Conservation (phyloP, 2,113 vertebrate species). For the Gallinago undulata region DNA sequence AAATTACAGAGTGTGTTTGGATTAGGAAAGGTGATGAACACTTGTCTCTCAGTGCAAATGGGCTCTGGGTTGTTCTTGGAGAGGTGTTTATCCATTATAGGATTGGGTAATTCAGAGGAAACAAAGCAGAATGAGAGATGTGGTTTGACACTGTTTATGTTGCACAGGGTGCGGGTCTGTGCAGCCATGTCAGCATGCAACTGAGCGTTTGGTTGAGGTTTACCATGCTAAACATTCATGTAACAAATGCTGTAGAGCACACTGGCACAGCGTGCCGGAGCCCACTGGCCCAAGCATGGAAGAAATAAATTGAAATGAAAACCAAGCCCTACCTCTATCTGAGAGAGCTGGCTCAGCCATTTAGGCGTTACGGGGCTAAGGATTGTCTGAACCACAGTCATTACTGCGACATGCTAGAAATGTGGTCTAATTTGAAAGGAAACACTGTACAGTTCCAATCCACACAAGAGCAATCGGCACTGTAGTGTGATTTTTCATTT, state of each 20-base stretch:
- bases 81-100: background rate
- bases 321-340: too few species aligned
- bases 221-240: rapidly evolving
- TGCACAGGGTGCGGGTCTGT: background rate
- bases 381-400: background rate
- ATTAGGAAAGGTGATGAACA: background rate
- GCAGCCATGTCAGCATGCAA: background rate
- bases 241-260: background rate
- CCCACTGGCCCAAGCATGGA: too few species aligned
- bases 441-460: background rate
- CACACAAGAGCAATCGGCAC: background rate
- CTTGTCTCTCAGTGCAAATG: background rate
- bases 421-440: background rate
- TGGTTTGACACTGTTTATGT: background rate
- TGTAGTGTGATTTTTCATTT: background rate
- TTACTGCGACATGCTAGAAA: background rate
- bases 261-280: too few species aligned
- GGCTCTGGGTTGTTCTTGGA: background rate
- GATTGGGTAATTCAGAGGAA: background rate
- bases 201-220: background rate
- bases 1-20: background rate
- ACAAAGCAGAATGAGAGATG: rapidly evolving
- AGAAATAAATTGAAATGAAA: background rate
- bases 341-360: background rate
- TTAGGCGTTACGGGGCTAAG: background rate